A percentile compares a stretch with the other conserved stretches of the same genome.
Evolutionary conservation across 2,113 vertebrate genomes (phyloP).

Genomic region (Orientallactaga bullata): DNA sequence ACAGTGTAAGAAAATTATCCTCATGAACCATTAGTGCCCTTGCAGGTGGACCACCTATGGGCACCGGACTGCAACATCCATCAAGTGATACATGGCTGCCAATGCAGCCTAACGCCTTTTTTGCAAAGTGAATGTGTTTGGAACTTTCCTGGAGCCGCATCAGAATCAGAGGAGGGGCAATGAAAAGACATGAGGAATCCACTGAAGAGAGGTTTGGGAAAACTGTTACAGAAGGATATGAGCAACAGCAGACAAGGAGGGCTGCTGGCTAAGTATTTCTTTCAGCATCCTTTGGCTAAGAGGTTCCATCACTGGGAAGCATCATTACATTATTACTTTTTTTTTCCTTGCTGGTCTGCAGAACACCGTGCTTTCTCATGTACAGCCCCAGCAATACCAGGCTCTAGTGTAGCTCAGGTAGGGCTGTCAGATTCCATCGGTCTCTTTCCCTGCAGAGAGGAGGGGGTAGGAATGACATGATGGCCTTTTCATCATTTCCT

Average conservation of each 20-base stretch:
- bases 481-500: rapidly evolving
- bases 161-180: background rate
- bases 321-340: background rate
- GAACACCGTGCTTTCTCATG: background rate
- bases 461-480: background rate
- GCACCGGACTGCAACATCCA: background rate
- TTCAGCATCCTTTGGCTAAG: conserved; percentile 4
- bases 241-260: background rate
- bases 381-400: rapidly evolving
- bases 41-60: background rate
- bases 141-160: background rate
- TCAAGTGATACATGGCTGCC: background rate
- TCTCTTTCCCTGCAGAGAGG: background rate
- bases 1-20: conserved; percentile 4
- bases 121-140: background rate
- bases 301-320: background rate
- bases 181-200: background rate
- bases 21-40: background rate
- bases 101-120: background rate
- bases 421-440: background rate
- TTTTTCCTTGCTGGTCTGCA: rapidly evolving
- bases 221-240: background rate
- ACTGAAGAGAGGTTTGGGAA: conserved; percentile 6
- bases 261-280: conserved; percentile 3
- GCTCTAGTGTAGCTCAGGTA: background rate